These are phyloP conservation scores for Lagopus muta DNA, from an alignment of 2,113 vertebrate species.

Conservation along the genomic window DNA sequence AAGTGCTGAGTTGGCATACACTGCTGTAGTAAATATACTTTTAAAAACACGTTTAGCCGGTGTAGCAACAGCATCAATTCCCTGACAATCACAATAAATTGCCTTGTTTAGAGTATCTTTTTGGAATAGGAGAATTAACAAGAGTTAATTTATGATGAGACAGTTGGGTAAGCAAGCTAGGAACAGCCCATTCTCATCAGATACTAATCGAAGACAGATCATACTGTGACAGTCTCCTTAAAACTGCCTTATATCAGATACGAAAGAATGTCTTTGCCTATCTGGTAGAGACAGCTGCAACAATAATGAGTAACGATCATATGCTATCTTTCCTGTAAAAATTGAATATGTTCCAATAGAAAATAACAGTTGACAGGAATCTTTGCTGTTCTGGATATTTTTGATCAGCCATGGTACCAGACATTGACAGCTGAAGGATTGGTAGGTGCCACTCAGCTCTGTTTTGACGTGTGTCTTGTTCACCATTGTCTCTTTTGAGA, in stretches of 20 bases:
- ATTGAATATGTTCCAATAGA: conserved; percentile 4
- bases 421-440: conserved; percentile 39
- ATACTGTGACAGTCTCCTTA: conserved; percentile 5
- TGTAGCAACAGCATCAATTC: background rate
- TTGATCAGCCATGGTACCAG: conserved; percentile 29
- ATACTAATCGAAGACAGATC: background rate
- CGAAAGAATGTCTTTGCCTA: conserved; percentile 48
- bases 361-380: conserved; percentile 32
- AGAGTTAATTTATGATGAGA: background rate
- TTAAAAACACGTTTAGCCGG: background rate
- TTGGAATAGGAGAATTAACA: background rate
- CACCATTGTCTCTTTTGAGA: background rate
- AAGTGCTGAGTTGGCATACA: background rate
- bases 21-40: background rate
- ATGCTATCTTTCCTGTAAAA: conserved; percentile 38
- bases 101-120: conserved; percentile 5
- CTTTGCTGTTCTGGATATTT: conserved; percentile 14
- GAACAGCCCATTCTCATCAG: conserved; percentile 18
- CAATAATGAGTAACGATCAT: background rate
- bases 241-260: background rate
- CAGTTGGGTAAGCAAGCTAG: background rate
- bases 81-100: background rate
- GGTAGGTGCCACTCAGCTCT: conserved; percentile 15
- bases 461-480: background rate
- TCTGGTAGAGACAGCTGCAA: conserved; percentile 44